Conservation (phyloP, 2,113 vertebrate species). For the Talpa occidentalis region DNA sequence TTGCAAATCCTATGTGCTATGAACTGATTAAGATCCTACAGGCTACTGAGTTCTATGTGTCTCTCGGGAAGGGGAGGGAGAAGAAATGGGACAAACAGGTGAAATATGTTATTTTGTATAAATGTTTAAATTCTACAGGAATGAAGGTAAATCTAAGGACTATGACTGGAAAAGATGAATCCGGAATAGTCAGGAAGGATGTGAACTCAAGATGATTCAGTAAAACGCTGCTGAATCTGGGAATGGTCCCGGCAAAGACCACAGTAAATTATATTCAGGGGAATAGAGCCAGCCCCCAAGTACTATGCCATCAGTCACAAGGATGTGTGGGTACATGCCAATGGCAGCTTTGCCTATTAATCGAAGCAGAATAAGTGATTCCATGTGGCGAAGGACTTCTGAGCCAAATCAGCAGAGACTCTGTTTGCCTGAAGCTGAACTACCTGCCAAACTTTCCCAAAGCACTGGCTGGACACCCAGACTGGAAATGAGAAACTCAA, state of each 20-base stretch:
- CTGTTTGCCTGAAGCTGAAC: conserved; percentile 60
- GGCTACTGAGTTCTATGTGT: not conserved
- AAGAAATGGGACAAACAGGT: not conserved
- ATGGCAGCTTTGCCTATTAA: conserved; percentile 71
- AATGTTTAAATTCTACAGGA: not conserved
- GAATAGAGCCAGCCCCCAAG: conserved; percentile 42
- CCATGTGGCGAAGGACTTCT: conserved; percentile 73
- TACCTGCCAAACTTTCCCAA: conserved; percentile 72
- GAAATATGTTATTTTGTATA: not conserved
- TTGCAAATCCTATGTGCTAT: not conserved
- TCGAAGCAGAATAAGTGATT: conserved; percentile 73
- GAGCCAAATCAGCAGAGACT: conserved; percentile 72
- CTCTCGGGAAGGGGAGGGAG: not conserved
- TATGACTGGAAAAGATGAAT: not conserved
- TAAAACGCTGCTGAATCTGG: not conserved
- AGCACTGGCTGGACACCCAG: conserved; percentile 75
- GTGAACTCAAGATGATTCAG: not conserved
- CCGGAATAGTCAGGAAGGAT: not conserved
- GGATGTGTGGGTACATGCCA: conserved; percentile 64
- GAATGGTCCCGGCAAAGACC: conserved; percentile 5
- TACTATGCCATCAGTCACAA: conserved; percentile 68
- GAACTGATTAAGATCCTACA: conserved; percentile 9
- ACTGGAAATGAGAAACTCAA: conserved; percentile 69
- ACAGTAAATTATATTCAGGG: conserved; percentile 43
- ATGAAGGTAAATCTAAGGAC: not conserved